phyloP scores from a whole-genome alignment of 2,888 invertebrate genomes.

The Drosophila prolongata region DNA sequence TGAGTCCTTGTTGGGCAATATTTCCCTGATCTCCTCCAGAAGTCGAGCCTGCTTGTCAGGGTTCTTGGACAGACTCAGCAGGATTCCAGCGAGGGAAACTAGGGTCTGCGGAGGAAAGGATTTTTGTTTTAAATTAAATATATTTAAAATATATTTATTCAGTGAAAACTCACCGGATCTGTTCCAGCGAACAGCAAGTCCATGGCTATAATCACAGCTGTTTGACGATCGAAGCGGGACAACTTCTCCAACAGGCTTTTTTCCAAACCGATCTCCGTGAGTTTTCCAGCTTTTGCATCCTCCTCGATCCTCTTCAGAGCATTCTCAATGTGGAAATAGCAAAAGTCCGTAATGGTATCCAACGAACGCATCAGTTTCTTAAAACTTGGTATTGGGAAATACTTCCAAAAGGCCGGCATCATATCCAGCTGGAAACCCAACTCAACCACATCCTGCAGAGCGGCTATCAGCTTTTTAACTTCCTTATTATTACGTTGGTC shows the following conservation, averaged over 20 bases:
- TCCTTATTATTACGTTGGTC: slow-evolving; percentile 64
- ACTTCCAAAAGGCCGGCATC: slow-evolving; percentile 79
- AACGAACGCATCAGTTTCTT: slow-evolving; percentile 61
- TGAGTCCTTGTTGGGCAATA: slow-evolving; percentile 84
- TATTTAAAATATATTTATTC: no score
- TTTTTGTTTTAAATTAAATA: neutral
- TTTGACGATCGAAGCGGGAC: slow-evolving; percentile 86
- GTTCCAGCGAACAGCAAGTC: slow-evolving; percentile 90
- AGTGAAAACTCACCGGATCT: slow-evolving; percentile 87
- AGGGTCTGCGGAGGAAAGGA: slow-evolving; percentile 50
- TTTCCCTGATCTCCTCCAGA: slow-evolving; percentile 85
- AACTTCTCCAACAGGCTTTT: slow-evolving; percentile 88
- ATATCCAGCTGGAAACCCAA: slow-evolving; percentile 74
- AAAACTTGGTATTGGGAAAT: slow-evolving; percentile 73
- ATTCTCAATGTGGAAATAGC: slow-evolving; percentile 79
- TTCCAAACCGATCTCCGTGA: slow-evolving; percentile 54
- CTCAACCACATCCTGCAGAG: slow-evolving; percentile 55
- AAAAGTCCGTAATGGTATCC: slow-evolving; percentile 74
- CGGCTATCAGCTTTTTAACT: slow-evolving; percentile 49
- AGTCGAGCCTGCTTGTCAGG: slow-evolving; percentile 87
- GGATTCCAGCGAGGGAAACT: slow-evolving; percentile 85
- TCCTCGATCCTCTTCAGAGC: slow-evolving; percentile 79
- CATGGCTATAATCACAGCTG: slow-evolving; percentile 88
- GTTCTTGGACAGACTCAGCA: slow-evolving; percentile 88
- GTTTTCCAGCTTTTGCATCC: slow-evolving; percentile 73